Evolutionary conservation across 2,113 vertebrate genomes (phyloP).

Genomic region (Rhinichthys klamathensis): DNA sequence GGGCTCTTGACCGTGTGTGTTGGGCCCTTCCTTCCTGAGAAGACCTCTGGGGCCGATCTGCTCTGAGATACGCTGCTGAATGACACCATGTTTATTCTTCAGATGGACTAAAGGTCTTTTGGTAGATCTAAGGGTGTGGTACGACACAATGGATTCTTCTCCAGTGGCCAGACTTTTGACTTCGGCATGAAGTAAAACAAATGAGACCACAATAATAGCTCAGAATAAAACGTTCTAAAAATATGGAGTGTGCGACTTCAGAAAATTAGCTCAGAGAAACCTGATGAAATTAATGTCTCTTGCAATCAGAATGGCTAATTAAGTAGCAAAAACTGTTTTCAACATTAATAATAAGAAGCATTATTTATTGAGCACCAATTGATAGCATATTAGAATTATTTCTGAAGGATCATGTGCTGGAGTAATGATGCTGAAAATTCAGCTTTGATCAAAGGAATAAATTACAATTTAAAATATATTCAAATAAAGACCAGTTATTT

Average conservation of each 20-base stretch:
- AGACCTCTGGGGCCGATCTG: constrained; percentile 34
- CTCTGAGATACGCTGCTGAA: constrained; percentile 37
- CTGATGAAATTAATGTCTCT: background rate
- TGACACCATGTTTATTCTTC: constrained; percentile 50
- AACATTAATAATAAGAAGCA: too few species aligned
- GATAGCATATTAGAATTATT: too few species aligned
- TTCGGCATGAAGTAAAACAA: background rate
- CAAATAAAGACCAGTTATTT: too few species aligned
- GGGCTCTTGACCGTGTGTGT: constrained; percentile 6
- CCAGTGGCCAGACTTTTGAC: background rate
- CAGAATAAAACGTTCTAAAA: background rate
- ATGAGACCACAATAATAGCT: background rate
- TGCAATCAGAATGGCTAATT: background rate
- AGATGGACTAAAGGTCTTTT: constrained; percentile 3
- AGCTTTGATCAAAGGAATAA: too few species aligned
- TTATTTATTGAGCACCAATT: too few species aligned
- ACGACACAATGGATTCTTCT: background rate
- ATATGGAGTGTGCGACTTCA: background rate
- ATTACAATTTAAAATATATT: too few species aligned
- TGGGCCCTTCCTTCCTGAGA: constrained; percentile 38
- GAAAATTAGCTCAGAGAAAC: background rate
- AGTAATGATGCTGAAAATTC: too few species aligned
- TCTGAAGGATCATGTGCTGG: too few species aligned
- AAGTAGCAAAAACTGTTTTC: too few species aligned
- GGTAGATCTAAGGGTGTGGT: constrained; percentile 15